These are phyloP conservation scores for Centropus bengalensis DNA, from an alignment of 2,113 vertebrate genomes.

Conservation along the genomic window DNA sequence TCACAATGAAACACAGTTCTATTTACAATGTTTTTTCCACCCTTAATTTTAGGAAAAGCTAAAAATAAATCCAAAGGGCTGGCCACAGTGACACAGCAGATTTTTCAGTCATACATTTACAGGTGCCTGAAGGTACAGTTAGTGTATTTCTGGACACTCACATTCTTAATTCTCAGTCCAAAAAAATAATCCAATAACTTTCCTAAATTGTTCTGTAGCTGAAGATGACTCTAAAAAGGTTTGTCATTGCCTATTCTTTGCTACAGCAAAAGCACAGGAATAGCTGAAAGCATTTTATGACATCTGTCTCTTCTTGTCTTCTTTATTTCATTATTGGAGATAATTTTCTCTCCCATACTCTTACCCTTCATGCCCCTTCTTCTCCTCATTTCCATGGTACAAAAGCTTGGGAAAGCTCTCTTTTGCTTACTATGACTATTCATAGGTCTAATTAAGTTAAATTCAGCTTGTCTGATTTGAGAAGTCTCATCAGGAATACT, in stretches of 20 bases:
- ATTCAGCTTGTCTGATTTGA: conserved; percentile 70
- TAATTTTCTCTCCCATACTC: neutral
- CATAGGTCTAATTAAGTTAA: conserved; percentile 74
- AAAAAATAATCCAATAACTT: neutral
- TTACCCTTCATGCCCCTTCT: neutral
- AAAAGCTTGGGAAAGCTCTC: conserved; percentile 6
- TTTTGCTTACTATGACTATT: conserved; percentile 63
- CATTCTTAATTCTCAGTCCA: neutral
- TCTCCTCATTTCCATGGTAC: conserved; percentile 7
- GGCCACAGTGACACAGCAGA: neutral
- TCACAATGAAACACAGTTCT: neutral
- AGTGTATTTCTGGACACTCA: neutral
- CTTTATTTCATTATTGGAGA: neutral
- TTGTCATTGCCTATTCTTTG: neutral
- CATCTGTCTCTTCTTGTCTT: conserved; percentile 10
- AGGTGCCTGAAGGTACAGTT: neutral
- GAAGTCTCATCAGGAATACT: conserved; percentile 73
- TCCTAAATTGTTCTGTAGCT: neutral
- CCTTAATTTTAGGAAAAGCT: neutral
- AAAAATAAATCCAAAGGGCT: neutral
- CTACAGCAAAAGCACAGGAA: neutral
- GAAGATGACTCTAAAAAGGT: neutral
- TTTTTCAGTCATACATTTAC: neutral
- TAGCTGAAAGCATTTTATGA: conserved; percentile 17
- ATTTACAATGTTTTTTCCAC: neutral